Percentiles rank a stretch among this genome's conserved stretches.
phyloP scores from a whole-genome alignment of 2,888 invertebrate species.

The Amphipyra tragopoginis region DNA sequence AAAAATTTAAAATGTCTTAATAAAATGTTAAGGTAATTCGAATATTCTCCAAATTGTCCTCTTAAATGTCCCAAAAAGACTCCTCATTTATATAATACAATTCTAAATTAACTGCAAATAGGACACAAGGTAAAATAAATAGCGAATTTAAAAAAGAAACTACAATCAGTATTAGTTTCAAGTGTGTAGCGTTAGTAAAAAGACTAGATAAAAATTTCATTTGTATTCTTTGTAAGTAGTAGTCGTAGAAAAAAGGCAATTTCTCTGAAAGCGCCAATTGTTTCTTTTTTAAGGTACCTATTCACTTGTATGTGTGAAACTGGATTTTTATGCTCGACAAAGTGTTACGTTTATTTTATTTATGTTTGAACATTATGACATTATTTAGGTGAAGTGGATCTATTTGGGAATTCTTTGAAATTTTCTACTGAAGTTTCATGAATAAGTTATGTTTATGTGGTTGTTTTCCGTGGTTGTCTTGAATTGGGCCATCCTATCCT shows the following conservation, averaged over 20 bases:
- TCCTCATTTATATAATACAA: background rate
- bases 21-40: no score
- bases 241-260: conserved; percentile 41
- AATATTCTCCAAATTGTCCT: no score
- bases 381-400: conserved; percentile 23
- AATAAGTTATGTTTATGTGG: no score
- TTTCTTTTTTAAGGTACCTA: conserved; percentile 41
- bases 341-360: conserved; percentile 41
- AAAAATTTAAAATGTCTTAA: no score
- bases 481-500: no score
- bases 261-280: conserved; percentile 47
- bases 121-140: conserved; percentile 9
- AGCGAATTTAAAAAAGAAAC: conserved; percentile 11
- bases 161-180: conserved; percentile 21
- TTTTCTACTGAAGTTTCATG: background rate
- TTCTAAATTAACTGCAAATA: conserved; percentile 9
- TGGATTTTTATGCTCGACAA: conserved; percentile 30
- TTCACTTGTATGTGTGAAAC: conserved; percentile 35
- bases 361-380: conserved; percentile 33
- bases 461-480: no score
- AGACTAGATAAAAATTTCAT: conserved; percentile 26
- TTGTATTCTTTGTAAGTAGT: conserved; percentile 32
- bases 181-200: conserved; percentile 12
- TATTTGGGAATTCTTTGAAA: conserved; percentile 1
- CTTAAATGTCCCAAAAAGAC: no score